Conservation (phyloP, 1,140 invertebrate genomes). For the Heliconius congener region DNA sequence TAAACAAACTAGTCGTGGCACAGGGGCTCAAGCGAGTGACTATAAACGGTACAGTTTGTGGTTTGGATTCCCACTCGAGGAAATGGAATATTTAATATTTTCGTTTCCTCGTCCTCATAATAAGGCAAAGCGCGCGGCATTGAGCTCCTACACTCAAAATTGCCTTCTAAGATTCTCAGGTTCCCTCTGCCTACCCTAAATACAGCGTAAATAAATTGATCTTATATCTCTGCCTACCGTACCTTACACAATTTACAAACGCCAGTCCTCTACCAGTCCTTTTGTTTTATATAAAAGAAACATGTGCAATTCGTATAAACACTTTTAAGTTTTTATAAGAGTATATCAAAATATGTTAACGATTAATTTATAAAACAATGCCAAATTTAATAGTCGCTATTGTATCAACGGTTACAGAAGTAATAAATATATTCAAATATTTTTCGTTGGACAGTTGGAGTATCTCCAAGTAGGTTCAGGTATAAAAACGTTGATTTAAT, state of each 20-base stretch:
- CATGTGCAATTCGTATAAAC: background rate
- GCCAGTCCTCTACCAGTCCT: background rate
- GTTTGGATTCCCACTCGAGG: too few species aligned
- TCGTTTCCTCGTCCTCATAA: too few species aligned
- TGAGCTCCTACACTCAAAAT: too few species aligned
- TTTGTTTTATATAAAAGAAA: background rate
- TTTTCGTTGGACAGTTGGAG: constrained; percentile 42
- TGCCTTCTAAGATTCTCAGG: too few species aligned
- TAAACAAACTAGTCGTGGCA: too few species aligned
- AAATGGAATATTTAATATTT: too few species aligned
- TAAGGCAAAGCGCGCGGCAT: too few species aligned
- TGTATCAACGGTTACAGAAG: constrained; percentile 12
- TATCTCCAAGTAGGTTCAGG: constrained; percentile 52
- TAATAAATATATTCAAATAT: constrained; percentile 30
- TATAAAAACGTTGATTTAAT: constrained; percentile 51
- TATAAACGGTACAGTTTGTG: too few species aligned
- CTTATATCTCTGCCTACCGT: background rate
- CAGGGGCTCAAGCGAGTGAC: too few species aligned
- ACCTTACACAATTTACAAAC: background rate
- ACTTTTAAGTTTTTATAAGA: background rate
- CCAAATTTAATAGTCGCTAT: constrained; percentile 16
- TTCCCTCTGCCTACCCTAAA: too few species aligned
- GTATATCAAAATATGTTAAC: background rate
- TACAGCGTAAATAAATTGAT: background rate
- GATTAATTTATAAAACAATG: constrained; percentile 17